These are phyloP conservation scores for Rousettus madagascariensis DNA, from an alignment of 2,797 vertebrate genomes.

Conservation along the genomic window DNA sequence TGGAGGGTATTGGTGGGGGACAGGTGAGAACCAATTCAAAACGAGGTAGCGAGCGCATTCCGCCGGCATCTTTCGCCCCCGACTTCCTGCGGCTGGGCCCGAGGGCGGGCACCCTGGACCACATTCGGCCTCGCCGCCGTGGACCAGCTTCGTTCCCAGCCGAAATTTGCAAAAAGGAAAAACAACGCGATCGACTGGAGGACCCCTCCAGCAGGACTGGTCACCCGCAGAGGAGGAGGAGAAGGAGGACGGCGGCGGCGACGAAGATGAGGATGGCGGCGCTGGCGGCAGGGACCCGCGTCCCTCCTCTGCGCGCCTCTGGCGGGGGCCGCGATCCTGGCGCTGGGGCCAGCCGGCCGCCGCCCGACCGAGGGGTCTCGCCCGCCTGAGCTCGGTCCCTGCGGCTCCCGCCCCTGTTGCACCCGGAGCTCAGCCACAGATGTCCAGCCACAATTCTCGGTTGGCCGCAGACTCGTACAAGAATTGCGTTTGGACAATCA, in stretches of 20 bases:
- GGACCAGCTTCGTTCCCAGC: slow-evolving; percentile 50
- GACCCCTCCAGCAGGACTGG: slow-evolving; percentile 22
- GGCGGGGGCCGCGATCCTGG: slow-evolving; percentile 14
- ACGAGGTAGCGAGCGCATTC: slow-evolving; percentile 36
- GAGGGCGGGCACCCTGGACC: slow-evolving; percentile 9
- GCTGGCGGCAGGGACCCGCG: background rate
- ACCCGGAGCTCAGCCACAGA: slow-evolving; percentile 94
- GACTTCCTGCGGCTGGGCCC: slow-evolving; percentile 49
- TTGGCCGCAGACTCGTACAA: slow-evolving; percentile 94
- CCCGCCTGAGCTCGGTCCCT: background rate
- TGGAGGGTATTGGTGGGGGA: background rate
- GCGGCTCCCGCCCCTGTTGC: slow-evolving; percentile 52
- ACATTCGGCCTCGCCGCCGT: background rate
- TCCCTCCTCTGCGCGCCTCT: background rate
- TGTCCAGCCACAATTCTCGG: slow-evolving; percentile 99
- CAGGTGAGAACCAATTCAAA: slow-evolving; percentile 39
- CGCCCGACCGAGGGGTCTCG: background rate
- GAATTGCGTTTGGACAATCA: slow-evolving; percentile 99
- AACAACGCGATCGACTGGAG: background rate
- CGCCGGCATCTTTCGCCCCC: slow-evolving; percentile 30
- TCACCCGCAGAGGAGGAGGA: slow-evolving; percentile 42
- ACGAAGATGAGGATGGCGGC: slow-evolving; percentile 63
- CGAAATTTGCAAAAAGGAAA: slow-evolving; percentile 61
- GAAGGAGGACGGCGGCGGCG: background rate
- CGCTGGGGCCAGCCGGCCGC: slow-evolving; percentile 8